Evolutionary conservation across 2,888 invertebrate genomes (phyloP).

Genomic region (Chymomyza caudatula): DNA sequence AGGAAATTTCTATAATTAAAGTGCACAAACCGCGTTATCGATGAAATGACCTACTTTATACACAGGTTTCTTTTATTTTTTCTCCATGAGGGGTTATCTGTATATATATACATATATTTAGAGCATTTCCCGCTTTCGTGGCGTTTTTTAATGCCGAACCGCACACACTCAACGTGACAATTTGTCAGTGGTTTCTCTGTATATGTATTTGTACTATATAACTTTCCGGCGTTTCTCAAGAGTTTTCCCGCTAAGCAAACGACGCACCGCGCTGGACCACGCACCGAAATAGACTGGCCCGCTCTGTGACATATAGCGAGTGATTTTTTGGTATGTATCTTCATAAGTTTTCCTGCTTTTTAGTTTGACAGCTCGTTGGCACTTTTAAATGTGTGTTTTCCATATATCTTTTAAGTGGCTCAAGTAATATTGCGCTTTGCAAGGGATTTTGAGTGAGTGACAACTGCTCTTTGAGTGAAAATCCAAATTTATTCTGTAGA

Average conservation of each 20-base stretch:
- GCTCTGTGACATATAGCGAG: conserved; percentile 6
- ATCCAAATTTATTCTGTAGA: not conserved
- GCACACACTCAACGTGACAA: not conserved
- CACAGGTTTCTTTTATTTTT: not conserved
- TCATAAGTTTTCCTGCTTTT: conserved; percentile 1
- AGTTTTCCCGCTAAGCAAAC: conserved; percentile 12
- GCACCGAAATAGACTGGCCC: conserved; percentile 76
- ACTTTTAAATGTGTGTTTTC: conserved; percentile 8
- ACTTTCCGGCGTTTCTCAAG: conserved; percentile 2
- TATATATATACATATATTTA: not conserved
- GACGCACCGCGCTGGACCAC: conserved; percentile 75
- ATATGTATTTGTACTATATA: not conserved
- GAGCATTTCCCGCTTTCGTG: conserved; percentile 2
- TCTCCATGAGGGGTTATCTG: not conserved
- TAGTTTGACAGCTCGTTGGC: conserved; percentile 21
- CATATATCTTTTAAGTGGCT: conserved; percentile 19
- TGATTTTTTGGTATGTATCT: conserved; percentile 27
- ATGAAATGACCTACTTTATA: not conserved
- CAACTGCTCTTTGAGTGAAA: conserved; percentile 4
- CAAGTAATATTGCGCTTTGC: too few relatives aligned
- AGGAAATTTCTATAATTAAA: not conserved
- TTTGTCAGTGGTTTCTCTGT: conserved; percentile 1
- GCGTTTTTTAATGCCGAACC: not conserved
- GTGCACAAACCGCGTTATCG: not conserved
- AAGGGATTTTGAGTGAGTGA: conserved; percentile 7